phyloP scores from a whole-genome alignment of 2,888 invertebrate species.

The Zaprionus bogoriensis region DNA sequence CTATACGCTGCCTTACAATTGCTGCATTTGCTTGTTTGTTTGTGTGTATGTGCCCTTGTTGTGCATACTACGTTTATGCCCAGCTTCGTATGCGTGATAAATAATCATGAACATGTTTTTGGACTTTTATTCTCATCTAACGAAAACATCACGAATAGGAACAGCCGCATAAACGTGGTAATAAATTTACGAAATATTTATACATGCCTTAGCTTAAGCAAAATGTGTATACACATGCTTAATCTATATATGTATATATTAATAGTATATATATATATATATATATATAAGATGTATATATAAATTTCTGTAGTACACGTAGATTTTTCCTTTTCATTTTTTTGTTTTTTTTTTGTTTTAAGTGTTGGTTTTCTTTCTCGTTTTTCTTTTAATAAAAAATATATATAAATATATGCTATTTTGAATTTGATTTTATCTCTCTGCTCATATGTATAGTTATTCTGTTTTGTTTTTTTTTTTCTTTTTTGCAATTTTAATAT shows the following conservation, averaged over 20 bases:
- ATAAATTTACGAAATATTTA: constrained; percentile 47
- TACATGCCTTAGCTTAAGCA: constrained; percentile 61
- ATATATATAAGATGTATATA: constrained; percentile 65
- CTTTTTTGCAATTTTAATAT: constrained; percentile 23
- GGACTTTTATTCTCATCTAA: background rate
- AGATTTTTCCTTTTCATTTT: constrained; percentile 35
- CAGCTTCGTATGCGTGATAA: constrained; percentile 31
- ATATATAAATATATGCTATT: constrained; percentile 77
- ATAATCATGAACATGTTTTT: constrained; percentile 8
- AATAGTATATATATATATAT: constrained; percentile 35
- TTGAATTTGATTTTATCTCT: constrained; percentile 76
- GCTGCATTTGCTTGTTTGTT: background rate
- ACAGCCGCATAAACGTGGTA: constrained; percentile 47
- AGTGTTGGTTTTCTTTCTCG: constrained; percentile 48
- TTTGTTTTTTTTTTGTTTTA: constrained; percentile 30
- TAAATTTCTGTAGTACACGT: constrained; percentile 64
- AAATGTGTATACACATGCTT: constrained; percentile 48
- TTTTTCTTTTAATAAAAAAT: constrained; percentile 68
- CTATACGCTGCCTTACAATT: constrained; percentile 1
- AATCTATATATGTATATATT: constrained; percentile 38
- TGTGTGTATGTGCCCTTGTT: constrained; percentile 37
- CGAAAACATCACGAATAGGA: constrained; percentile 39
- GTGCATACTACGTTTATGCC: constrained; percentile 47
- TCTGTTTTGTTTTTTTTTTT: too few relatives aligned
- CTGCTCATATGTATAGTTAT: constrained; percentile 76